Evolutionary conservation across 2,888 invertebrate genomes (phyloP).

Genomic region (Conops quadrifasciatus): DNA sequence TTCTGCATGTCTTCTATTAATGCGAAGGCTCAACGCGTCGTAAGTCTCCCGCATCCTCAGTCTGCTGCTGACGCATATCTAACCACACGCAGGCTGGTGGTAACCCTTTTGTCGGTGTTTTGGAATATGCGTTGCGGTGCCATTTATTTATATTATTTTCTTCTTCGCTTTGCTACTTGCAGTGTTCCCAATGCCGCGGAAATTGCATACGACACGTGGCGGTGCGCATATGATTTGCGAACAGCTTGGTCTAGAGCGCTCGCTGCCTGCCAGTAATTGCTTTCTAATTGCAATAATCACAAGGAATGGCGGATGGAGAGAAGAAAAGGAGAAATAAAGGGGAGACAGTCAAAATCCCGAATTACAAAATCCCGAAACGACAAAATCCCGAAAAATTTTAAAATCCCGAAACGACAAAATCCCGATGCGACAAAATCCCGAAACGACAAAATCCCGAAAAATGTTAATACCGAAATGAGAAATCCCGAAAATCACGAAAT

Average conservation of each 20-base stretch:
- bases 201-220: conserved; percentile 26
- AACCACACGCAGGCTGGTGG: not conserved
- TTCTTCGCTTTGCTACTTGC: not conserved
- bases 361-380: no score
- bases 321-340: no score
- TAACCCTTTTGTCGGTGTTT: conserved; percentile 21
- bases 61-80: conserved; percentile 19
- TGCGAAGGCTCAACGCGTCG: conserved; percentile 4
- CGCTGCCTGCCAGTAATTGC: conserved; percentile 19
- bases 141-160: not conserved
- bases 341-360: no score
- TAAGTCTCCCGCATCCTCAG: not conserved
- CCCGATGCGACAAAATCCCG: no score
- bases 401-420: no score
- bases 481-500: no score
- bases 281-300: conserved; percentile 26
- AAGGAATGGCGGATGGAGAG: not conserved
- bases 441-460: no score
- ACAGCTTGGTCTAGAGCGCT: not conserved
- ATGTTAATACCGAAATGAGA: no score
- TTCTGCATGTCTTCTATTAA: conserved; percentile 24
- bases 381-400: no score
- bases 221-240: conserved; percentile 21
- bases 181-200: conserved; percentile 25
- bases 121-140: conserved; percentile 27